A percentile compares a stretch with the other conserved stretches of the same genome.
Evolutionary conservation across 2,113 vertebrate species (phyloP).

Genomic region (Tringa solitaria): DNA sequence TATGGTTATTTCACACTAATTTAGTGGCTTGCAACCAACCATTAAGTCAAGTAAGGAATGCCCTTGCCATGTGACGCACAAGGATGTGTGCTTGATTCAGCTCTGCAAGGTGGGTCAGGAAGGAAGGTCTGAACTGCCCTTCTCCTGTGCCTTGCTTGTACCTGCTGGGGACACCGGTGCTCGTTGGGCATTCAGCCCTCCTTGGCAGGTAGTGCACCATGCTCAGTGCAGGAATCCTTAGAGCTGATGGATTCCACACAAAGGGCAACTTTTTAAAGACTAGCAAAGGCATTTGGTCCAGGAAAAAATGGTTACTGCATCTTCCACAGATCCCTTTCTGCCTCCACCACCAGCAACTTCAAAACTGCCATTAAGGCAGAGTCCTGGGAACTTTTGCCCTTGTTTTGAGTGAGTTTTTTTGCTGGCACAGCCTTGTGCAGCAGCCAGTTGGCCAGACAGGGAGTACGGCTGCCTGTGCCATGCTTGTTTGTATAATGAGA

Average conservation of each 20-base stretch:
- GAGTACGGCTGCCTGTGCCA: neutral
- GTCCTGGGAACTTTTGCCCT: neutral
- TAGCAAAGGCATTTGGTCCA: neutral
- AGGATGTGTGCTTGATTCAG: neutral
- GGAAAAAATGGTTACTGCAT: neutral
- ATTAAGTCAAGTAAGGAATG: neutral
- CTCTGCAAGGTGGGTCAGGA: neutral
- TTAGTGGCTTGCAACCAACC: neutral
- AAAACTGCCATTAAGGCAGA: neutral
- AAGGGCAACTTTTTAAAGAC: neutral
- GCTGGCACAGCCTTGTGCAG: neutral
- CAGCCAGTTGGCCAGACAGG: neutral
- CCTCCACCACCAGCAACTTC: neutral
- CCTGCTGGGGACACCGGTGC: neutral
- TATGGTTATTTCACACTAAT: neutral
- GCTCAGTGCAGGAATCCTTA: neutral
- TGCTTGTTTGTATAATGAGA: neutral
- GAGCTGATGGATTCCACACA: neutral
- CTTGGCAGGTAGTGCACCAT: accelerated
- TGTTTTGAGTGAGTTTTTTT: neutral
- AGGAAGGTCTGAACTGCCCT: neutral
- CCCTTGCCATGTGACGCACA: neutral
- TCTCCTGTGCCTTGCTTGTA: neutral
- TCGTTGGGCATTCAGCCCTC: neutral
- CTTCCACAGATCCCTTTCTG: neutral